These are phyloP conservation scores for Drosophila pachea DNA, from an alignment of 1,140 invertebrate species.

Conservation along the genomic window DNA sequence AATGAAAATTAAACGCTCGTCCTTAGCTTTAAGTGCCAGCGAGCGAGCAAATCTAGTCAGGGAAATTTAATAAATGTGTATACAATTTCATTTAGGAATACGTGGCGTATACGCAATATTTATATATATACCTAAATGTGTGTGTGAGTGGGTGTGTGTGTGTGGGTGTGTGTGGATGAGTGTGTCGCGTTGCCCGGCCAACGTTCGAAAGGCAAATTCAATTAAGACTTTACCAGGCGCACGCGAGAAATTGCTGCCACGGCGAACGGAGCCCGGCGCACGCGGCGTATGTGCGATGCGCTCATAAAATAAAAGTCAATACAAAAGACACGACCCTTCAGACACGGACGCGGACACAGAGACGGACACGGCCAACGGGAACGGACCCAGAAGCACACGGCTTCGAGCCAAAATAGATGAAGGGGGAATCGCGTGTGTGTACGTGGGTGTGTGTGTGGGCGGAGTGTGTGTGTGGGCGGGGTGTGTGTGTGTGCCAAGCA, in stretches of 20 bases:
- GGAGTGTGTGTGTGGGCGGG: background rate
- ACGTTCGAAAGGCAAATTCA: conserved; percentile 57
- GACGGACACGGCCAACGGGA: no score
- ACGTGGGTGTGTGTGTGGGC: conserved; percentile 6
- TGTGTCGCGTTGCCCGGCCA: conserved; percentile 45
- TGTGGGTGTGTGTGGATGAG: background rate
- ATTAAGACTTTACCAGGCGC: conserved; percentile 64
- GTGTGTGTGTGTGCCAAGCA: conserved; percentile 11
- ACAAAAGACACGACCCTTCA: conserved; percentile 28
- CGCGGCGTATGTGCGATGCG: conserved; percentile 61
- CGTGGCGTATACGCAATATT: conserved; percentile 34
- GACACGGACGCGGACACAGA: conserved; percentile 5
- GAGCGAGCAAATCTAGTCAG: conserved; percentile 6
- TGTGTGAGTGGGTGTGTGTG: background rate
- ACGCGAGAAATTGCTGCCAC: conserved; percentile 35
- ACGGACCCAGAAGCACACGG: no score
- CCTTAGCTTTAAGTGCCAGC: conserved; percentile 9
- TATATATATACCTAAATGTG: conserved; percentile 1
- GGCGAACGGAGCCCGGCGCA: conserved; percentile 41
- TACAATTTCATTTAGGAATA: conserved; percentile 19
- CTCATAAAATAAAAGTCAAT: conserved; percentile 23
- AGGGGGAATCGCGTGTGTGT: conserved; percentile 7
- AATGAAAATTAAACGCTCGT: conserved; percentile 16
- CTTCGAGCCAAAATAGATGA: no score
- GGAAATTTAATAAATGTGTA: conserved; percentile 31